phyloP scores from a whole-genome alignment of 2,113 vertebrate species.

The Natator depressus region DNA sequence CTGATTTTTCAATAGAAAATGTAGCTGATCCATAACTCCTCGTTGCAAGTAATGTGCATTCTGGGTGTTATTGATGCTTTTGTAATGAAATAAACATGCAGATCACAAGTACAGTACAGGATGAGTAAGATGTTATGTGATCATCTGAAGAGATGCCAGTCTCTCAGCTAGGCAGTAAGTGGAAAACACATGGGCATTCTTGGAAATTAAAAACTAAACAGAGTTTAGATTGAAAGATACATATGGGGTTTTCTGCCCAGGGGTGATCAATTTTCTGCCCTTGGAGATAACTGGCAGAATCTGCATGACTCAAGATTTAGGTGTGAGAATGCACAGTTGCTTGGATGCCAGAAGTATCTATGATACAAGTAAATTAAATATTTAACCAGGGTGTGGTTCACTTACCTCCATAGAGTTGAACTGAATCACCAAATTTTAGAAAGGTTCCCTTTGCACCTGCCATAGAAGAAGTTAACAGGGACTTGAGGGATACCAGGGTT shows the following conservation, averaged over 20 bases:
- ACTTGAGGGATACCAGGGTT: background rate
- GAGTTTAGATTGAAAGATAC: background rate
- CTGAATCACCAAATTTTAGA: background rate
- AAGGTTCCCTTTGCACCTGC: background rate
- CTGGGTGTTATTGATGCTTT: background rate
- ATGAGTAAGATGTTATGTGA: background rate
- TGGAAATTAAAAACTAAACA: background rate
- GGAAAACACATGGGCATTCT: background rate
- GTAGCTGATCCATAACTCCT: background rate
- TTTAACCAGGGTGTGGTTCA: background rate
- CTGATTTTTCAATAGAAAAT: background rate
- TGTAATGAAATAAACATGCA: background rate
- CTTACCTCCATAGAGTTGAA: background rate
- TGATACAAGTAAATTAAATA: background rate
- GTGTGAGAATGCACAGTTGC: background rate
- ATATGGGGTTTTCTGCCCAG: background rate
- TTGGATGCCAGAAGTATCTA: background rate
- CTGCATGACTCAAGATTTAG: background rate
- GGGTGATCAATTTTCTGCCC: background rate
- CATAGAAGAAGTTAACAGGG: background rate
- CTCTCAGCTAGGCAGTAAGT: background rate
- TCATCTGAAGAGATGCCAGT: background rate
- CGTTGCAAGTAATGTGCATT: rapidly evolving
- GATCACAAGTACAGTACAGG: background rate
- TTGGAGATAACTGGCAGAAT: background rate